A percentile compares a stretch with the other conserved stretches of the same genome.
phyloP scores from a whole-genome alignment of 2,113 vertebrate genomes.

The Mandrillus leucophaeus region DNA sequence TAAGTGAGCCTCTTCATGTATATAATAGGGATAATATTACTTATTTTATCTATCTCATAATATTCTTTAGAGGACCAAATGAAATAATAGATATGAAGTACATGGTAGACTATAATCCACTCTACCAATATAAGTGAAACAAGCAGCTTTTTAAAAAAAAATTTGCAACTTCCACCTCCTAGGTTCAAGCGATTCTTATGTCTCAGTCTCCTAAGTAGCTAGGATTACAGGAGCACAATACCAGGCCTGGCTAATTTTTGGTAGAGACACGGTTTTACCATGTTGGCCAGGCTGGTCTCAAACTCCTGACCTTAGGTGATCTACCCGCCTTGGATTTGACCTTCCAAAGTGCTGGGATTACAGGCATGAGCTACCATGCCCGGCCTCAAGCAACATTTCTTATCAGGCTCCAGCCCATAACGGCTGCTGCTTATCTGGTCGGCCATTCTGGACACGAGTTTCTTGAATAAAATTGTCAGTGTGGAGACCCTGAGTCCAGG shows the following conservation, averaged over 20 bases:
- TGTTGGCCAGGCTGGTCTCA: no score
- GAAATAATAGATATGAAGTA: neutral
- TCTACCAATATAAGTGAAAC: neutral
- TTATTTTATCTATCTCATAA: neutral
- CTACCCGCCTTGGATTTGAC: no score
- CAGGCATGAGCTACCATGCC: no score
- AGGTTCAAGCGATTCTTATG: no score
- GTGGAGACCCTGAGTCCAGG: neutral
- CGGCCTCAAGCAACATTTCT: neutral
- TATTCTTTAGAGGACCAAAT: neutral
- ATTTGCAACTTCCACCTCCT: no score
- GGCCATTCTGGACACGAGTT: neutral
- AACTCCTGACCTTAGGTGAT: no score
- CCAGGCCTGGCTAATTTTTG: no score
- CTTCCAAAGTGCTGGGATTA: no score
- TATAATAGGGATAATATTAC: neutral
- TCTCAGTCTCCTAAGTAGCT: no score
- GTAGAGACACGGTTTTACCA: no score
- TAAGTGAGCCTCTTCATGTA: neutral
- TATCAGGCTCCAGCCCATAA: neutral
- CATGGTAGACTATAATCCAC: neutral
- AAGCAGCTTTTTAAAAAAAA: neutral
- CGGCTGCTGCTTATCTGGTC: conserved; percentile 19
- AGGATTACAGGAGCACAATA: no score
- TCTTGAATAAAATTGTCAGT: conserved; percentile 30